phyloP scores from a whole-genome alignment of 2,888 invertebrate species.

The Ommatoiulus sabulosus region DNA sequence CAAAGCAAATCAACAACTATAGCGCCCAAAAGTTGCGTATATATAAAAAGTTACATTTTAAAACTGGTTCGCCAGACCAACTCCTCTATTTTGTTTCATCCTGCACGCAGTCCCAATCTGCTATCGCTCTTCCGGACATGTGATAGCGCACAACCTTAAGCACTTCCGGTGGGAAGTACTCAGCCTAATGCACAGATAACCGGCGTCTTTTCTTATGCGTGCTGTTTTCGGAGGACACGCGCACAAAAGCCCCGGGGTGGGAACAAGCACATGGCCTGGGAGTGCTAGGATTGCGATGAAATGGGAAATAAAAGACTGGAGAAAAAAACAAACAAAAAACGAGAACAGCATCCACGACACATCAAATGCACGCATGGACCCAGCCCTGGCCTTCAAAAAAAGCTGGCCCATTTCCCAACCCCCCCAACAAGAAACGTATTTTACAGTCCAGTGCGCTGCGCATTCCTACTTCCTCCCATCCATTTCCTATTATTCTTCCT shows the following conservation, averaged over 20 bases:
- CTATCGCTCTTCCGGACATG: conserved; percentile 54
- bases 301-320: background rate
- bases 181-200: conserved; percentile 50
- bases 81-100: conserved; percentile 25
- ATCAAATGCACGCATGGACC: background rate
- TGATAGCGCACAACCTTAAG: conserved; percentile 54
- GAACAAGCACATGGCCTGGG: background rate
- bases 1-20: background rate
- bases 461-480: conserved; percentile 39
- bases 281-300: background rate
- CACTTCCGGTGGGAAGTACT: conserved; percentile 53
- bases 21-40: background rate
- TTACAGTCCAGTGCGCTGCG: conserved; percentile 37
- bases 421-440: conserved; percentile 37
- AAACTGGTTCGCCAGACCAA: background rate
- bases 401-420: conserved; percentile 32
- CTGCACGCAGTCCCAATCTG: conserved; percentile 42
- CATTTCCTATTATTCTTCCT: conserved; percentile 47
- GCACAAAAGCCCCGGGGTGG: conserved; percentile 31
- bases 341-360: background rate
- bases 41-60: background rate
- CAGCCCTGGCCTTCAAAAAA: conserved; percentile 15
- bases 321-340: background rate
- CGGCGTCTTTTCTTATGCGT: conserved; percentile 24
- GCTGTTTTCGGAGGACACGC: conserved; percentile 28